Evolutionary conservation across 1,140 invertebrate genomes (phyloP), one percentile per base, ranked within the genome.

Genomic region (Adelges cooleyi): DNA sequence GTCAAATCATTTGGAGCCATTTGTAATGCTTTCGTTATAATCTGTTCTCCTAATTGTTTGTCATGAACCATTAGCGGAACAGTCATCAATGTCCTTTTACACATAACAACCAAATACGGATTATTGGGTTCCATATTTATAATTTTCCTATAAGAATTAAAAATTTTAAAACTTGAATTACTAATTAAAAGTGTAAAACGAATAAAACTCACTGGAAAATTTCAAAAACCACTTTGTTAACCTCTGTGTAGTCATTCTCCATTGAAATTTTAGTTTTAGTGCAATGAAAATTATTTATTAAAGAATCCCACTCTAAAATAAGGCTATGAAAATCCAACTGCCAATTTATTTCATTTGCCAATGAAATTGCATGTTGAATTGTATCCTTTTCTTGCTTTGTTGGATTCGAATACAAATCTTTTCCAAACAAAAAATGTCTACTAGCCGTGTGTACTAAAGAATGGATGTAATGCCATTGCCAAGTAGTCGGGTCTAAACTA

Each of bases 381-480:
- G 29, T 27, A 11, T 44, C n/a, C 13, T 44, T 29, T 29, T 59
- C 40, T 27, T 46, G 42, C 29, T 59, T 40, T 10, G 40, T 59
- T 18, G 22, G 13, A 44, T 33, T 33, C 5, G 29, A 33, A 33
- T 6, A 33, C 11, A 33, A 33, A 5, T 33, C 5, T 5, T 33
- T 11, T 11, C 11, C 11, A 33, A 33, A 33, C 29, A 33, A 11
- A 62, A 29, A 62, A 0, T 62, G 40, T 29, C 42, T 62, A 29
- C 46, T 17, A 33, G 54, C 54, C 23, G 8, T 25, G 13, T 46
- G 22, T n/a, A 33, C 56, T 2, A 27, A 18, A 1, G 56, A 20
- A 48, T 62, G 20, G 20, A 62, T 46, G 33, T 62, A 42, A 17
- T 27, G 29, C 56, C 56, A 62, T 2, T 62, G 42, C n/a, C 40